Percentiles rank a stretch among this genome's conserved stretches.
Evolutionary conservation across 2,797 vertebrate species (phyloP).

Genomic region (Nannoperca obscura): DNA sequence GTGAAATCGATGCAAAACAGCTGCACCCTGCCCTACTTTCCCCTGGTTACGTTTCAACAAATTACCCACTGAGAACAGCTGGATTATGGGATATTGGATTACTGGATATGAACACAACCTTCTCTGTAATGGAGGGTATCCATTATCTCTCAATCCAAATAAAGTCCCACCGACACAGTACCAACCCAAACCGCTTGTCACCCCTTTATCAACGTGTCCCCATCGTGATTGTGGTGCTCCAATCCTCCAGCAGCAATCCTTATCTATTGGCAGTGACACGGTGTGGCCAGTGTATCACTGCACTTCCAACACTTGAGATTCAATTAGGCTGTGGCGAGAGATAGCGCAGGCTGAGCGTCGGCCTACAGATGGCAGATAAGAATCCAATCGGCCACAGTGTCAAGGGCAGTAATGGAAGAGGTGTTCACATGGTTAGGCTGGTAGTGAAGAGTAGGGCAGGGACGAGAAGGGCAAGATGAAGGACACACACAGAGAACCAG

Average conservation of each 20-base stretch:
- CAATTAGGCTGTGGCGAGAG: conserved; percentile 78
- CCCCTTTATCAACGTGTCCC: conserved; percentile 70
- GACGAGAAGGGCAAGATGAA: conserved; percentile 60
- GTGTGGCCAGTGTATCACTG: conserved; percentile 73
- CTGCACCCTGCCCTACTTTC: conserved; percentile 42
- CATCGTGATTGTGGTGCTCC: conserved; percentile 68
- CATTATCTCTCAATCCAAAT: conserved; percentile 71
- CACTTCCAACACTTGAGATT: conserved; percentile 81
- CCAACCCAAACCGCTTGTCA: conserved; percentile 55
- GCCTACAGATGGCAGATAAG: conserved; percentile 79
- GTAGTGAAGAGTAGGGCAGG: conserved; percentile 32
- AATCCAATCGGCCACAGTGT: conserved; percentile 80
- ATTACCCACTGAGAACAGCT: conserved; percentile 49
- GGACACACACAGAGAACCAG: conserved; percentile 41
- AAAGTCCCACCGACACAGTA: conserved; percentile 48
- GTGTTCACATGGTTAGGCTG: conserved; percentile 51
- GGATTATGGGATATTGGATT: conserved; percentile 68
- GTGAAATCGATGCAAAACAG: conserved; percentile 33
- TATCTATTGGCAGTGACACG: conserved; percentile 79
- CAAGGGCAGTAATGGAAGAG: conserved; percentile 78
- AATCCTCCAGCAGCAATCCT: conserved; percentile 68
- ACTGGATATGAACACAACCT: conserved; percentile 65
- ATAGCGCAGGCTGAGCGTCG: conserved; percentile 57
- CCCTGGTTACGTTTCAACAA: conserved; percentile 59
- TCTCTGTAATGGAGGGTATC: conserved; percentile 66